phyloP scores from a whole-genome alignment of 2,797 vertebrate genomes.

The Danio jaintianensis region DNA sequence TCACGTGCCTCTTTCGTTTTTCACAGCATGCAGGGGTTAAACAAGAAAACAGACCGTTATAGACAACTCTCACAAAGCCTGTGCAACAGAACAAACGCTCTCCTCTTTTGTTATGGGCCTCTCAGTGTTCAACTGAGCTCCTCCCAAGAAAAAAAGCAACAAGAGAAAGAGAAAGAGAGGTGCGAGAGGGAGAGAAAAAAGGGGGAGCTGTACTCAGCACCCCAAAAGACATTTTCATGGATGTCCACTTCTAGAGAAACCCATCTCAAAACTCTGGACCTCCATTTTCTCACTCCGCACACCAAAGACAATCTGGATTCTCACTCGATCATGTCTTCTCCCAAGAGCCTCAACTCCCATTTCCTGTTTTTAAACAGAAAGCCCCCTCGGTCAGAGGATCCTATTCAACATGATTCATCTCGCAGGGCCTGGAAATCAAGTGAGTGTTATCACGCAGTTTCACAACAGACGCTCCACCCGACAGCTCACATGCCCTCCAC shows the following conservation, averaged over 20 bases:
- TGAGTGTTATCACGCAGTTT: conserved; percentile 64
- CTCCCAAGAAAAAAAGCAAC: conserved; percentile 42
- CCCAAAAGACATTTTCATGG: conserved; percentile 36
- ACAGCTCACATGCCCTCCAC: conserved; percentile 58
- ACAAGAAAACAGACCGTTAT: conserved; percentile 24
- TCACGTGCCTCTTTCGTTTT: background rate
- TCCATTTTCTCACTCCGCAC: conserved; percentile 25
- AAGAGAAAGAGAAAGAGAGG: conserved; percentile 15
- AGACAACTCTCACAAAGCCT: conserved; percentile 32
- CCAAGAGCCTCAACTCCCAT: conserved; percentile 66
- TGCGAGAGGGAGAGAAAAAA: background rate
- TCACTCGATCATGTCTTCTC: conserved; percentile 69
- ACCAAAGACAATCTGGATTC: conserved; percentile 67
- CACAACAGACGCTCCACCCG: conserved; percentile 64
- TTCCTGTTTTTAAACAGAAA: conserved; percentile 76
- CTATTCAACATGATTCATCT: conserved; percentile 57
- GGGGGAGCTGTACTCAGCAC: conserved; percentile 12
- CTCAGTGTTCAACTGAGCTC: conserved; percentile 46
- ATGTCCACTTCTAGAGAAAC: background rate
- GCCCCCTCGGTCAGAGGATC: conserved; percentile 54
- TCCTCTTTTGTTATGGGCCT: conserved; percentile 50
- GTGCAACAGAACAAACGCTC: conserved; percentile 46
- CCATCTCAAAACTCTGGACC: conserved; percentile 24
- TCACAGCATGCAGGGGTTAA: background rate
- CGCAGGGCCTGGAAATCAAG: conserved; percentile 48